These are phyloP conservation scores for Semotilus atromaculatus DNA, from an alignment of 2,797 vertebrate genomes.

Conservation along the genomic window DNA sequence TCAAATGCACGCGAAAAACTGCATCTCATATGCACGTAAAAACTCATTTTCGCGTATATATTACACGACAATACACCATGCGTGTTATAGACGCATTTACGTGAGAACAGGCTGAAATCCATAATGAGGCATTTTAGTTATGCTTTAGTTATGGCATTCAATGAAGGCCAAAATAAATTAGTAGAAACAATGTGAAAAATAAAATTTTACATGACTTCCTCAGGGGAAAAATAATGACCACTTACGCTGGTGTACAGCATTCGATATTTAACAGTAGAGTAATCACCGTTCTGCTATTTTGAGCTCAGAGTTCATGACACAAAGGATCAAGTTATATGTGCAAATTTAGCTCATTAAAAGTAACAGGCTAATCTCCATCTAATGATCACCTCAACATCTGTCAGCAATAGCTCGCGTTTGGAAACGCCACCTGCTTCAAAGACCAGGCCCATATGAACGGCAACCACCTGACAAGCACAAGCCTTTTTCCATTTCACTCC, in stretches of 20 bases:
- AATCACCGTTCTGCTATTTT: constrained; percentile 63
- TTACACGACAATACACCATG: too few relatives aligned
- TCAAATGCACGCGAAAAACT: too few relatives aligned
- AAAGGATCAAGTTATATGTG: constrained; percentile 44
- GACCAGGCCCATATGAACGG: background rate
- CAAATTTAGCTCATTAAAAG: constrained; percentile 75
- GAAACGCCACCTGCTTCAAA: constrained; percentile 49
- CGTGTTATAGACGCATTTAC: too few relatives aligned
- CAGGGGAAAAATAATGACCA: background rate
- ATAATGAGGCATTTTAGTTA: background rate
- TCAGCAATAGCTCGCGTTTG: constrained; percentile 65
- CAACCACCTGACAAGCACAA: constrained; percentile 9
- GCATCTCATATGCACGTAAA: too few relatives aligned
- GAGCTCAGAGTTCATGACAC: constrained; percentile 51
- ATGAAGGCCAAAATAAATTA: background rate
- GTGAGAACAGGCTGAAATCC: too few relatives aligned
- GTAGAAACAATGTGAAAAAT: background rate
- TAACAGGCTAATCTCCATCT: constrained; percentile 77
- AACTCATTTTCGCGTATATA: too few relatives aligned
- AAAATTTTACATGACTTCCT: constrained; percentile 1
- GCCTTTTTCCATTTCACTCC: background rate
- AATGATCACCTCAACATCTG: constrained; percentile 76
- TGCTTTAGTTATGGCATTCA: background rate
- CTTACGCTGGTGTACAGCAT: background rate
- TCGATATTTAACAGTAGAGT: constrained; percentile 27